These are phyloP conservation scores for Trichogramma evanescens DNA, from an alignment of 2,888 invertebrate species.

Conservation along the genomic window DNA sequence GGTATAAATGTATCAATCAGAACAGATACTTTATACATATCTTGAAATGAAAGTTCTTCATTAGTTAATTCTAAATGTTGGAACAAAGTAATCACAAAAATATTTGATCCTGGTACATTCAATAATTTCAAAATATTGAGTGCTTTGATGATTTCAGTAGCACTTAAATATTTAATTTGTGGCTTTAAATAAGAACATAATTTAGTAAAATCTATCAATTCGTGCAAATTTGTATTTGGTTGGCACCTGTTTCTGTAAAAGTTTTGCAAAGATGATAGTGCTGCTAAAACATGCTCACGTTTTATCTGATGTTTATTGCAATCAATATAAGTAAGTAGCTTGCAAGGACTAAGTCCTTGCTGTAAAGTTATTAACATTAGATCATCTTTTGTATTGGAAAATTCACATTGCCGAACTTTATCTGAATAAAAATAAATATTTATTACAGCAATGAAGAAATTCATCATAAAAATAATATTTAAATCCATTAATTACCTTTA, in stretches of 20 bases:
- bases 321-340: conserved; percentile 15
- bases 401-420: conserved; percentile 5
- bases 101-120: conserved; percentile 53
- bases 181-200: conserved; percentile 10
- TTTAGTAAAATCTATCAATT: conserved; percentile 15
- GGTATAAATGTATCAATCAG: conserved; percentile 32
- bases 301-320: conserved; percentile 12
- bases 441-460: no score
- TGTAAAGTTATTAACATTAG: conserved; percentile 8
- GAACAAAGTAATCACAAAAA: conserved; percentile 58
- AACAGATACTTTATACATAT: conserved; percentile 60
- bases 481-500: conserved; percentile 1
- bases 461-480: no score
- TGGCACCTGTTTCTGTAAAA: conserved; percentile 12
- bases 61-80: conserved; percentile 58
- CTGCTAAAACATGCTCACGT: conserved; percentile 12
- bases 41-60: conserved; percentile 55
- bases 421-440: conserved; percentile 1
- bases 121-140: conserved; percentile 32
- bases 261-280: conserved; percentile 13
- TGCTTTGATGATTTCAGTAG: conserved; percentile 8
- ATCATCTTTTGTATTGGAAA: conserved; percentile 7
- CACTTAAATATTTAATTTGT: conserved; percentile 13
- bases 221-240: conserved; percentile 1
- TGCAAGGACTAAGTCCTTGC: conserved; percentile 13